phyloP scores from a whole-genome alignment of 2,797 vertebrate species.

The Leucoraja ocellata region DNA sequence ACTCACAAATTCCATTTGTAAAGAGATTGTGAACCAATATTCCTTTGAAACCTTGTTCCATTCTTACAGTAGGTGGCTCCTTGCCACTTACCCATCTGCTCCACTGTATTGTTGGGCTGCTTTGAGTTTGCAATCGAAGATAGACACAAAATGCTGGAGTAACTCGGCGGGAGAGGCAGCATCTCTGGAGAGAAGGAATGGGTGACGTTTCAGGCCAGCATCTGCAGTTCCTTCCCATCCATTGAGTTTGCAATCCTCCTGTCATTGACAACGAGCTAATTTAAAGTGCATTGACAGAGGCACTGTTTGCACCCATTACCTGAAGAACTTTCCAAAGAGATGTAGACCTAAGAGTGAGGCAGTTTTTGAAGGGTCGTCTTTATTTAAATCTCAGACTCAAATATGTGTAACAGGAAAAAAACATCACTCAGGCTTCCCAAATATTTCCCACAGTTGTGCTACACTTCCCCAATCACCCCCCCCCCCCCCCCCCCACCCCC shows the following conservation, averaged over 20 bases:
- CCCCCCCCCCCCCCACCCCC: too few relatives aligned
- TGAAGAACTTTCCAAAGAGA: background rate
- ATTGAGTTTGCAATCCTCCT: background rate
- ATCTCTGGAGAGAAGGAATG: too few relatives aligned
- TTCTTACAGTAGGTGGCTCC: constrained; percentile 25
- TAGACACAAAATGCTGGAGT: too few relatives aligned
- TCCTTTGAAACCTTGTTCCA: background rate
- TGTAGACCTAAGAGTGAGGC: background rate
- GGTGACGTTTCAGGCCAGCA: too few relatives aligned
- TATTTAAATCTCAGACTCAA: background rate
- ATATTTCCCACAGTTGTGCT: background rate
- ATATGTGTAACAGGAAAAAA: background rate
- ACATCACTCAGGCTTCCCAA: background rate
- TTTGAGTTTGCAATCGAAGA: background rate
- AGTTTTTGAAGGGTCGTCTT: background rate
- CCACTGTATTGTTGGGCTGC: background rate
- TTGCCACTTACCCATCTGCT: background rate
- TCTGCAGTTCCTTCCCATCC: too few relatives aligned
- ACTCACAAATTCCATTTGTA: background rate
- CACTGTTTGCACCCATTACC: background rate
- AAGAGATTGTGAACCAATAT: too few relatives aligned
- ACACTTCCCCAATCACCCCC: too few relatives aligned
- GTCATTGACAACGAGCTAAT: background rate
- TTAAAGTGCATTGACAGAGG: background rate
- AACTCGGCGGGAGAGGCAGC: too few relatives aligned